These are phyloP conservation scores for Callionymus lyra DNA, from an alignment of 2,113 vertebrate genomes.

Conservation along the genomic window DNA sequence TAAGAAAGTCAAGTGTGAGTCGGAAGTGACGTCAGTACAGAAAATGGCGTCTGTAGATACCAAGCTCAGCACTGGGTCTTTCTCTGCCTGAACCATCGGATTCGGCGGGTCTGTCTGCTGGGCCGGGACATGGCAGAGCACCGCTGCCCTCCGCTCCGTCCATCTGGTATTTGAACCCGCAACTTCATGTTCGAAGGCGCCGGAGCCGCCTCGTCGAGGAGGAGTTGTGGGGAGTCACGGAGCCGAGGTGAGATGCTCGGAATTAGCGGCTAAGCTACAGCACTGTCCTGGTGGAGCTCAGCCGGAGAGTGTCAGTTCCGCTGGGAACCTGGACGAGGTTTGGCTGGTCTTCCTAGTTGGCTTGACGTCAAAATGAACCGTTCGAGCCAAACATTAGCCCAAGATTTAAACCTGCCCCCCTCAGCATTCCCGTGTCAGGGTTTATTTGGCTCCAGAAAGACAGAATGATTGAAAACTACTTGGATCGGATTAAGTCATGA, in stretches of 20 bases:
- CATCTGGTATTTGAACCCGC: conserved; percentile 40
- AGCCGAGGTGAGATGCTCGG: conserved; percentile 64
- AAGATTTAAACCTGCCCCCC: no score
- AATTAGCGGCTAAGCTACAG: conserved; percentile 38
- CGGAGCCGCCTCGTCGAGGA: conserved; percentile 64
- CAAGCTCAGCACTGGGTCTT: conserved; percentile 37
- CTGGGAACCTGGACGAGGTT: no score
- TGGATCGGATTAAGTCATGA: no score
- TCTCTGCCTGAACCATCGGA: conserved; percentile 22
- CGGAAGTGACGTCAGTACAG: conserved; percentile 67
- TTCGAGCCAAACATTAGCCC: no score
- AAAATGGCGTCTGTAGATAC: conserved; percentile 65
- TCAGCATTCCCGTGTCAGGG: no score
- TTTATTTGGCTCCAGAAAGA: no score
- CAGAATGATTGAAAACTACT: no score
- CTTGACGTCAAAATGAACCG: no score
- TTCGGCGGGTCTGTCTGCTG: conserved; percentile 19
- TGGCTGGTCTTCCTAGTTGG: no score
- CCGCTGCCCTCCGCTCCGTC: conserved; percentile 33
- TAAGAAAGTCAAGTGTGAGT: conserved; percentile 46
- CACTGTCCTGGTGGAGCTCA: not conserved
- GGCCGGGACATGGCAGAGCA: conserved; percentile 30
- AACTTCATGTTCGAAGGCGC: conserved; percentile 66
- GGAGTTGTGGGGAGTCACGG: conserved; percentile 66
- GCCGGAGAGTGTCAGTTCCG: conserved; percentile 7